Percentiles rank a stretch among this genome's conserved stretches.
Evolutionary conservation across 64 coral and sea anemone genomes (phyloP).

Genomic region (Trachythela sp.): DNA sequence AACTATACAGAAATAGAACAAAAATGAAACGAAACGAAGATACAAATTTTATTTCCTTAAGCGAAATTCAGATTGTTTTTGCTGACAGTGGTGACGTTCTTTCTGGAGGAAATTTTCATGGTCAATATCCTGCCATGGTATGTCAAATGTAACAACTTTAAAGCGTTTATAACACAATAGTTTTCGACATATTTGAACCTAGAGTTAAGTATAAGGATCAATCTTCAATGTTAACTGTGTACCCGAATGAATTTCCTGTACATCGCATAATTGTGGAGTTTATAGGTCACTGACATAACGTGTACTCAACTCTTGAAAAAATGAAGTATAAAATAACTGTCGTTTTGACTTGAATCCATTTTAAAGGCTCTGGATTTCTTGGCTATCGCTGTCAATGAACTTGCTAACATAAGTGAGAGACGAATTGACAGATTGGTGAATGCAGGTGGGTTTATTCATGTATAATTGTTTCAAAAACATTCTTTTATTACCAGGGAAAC

Average conservation of each 20-base stretch:
- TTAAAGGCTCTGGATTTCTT: conserved; percentile 82
- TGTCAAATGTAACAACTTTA: not conserved
- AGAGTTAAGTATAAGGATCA: too few species aligned
- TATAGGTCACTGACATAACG: too few species aligned
- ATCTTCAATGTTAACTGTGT: too few species aligned
- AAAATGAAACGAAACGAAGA: not conserved
- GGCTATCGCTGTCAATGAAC: conserved; percentile 82
- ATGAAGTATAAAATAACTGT: too few species aligned
- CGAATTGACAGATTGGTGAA: conserved; percentile 79
- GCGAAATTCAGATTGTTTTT: conserved; percentile 54
- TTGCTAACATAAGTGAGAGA: conserved; percentile 87
- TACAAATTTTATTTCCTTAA: not conserved
- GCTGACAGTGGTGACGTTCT: conserved; percentile 66
- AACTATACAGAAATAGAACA: not conserved
- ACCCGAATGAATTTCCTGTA: too few species aligned
- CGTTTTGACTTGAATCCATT: not conserved
- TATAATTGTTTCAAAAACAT: too few species aligned
- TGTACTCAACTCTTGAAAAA: too few species aligned
- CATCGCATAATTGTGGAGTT: too few species aligned
- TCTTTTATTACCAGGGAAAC: too few species aligned
- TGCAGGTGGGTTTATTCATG: conserved; percentile 37
- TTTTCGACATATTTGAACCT: too few species aligned
- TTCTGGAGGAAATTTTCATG: conserved; percentile 96
- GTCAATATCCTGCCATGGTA: conserved; percentile 95
- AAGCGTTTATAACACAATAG: too few species aligned